These are phyloP conservation scores for Microctonus brassicae DNA, from an alignment of 2,888 invertebrate species.

Conservation along the genomic window DNA sequence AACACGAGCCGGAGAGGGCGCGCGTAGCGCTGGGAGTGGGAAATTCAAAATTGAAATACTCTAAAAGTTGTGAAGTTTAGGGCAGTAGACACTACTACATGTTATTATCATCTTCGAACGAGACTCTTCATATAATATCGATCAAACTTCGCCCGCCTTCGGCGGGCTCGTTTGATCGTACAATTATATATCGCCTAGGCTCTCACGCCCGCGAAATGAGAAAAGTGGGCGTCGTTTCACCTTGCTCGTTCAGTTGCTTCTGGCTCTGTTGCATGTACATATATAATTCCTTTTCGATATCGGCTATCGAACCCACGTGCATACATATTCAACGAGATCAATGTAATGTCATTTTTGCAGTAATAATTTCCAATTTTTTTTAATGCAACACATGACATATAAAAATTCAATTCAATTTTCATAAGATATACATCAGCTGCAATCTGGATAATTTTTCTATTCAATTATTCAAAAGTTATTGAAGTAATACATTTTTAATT, in stretches of 20 bases:
- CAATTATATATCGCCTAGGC: background rate
- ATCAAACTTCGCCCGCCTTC: no score
- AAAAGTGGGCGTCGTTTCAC: slow-evolving; percentile 32
- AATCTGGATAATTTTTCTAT: no score
- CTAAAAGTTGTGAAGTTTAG: no score
- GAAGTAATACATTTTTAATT: background rate
- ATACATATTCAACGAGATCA: background rate
- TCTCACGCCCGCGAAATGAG: slow-evolving; percentile 12
- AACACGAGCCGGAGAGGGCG: no score
- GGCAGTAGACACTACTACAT: no score
- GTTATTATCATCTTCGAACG: no score
- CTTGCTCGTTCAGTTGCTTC: background rate
- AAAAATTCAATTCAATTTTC: background rate
- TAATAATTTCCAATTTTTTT: background rate
- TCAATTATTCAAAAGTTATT: background rate
- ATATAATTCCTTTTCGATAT: slow-evolving; percentile 32
- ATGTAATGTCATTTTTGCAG: background rate
- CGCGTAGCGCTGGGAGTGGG: no score
- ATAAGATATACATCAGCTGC: no score
- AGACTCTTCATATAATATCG: no score
- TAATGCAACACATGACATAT: background rate
- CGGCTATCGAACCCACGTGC: slow-evolving; percentile 32
- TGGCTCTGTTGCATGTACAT: no score
- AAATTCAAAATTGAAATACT: no score
- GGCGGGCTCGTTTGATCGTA: no score